Conservation (phyloP, 2,113 vertebrate genomes). For the Sinosuthora webbiana region DNA sequence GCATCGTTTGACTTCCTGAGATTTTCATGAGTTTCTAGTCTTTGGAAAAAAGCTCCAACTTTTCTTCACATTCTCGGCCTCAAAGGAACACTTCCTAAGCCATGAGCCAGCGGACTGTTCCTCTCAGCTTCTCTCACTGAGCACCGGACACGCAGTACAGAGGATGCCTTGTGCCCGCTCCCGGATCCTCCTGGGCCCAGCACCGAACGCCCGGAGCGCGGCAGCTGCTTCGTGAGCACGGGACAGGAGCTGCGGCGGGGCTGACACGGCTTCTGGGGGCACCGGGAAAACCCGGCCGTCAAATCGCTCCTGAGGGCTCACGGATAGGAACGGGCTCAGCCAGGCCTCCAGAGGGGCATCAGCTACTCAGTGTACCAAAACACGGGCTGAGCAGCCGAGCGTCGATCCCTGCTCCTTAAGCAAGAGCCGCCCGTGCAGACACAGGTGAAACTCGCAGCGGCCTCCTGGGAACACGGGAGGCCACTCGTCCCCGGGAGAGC, state of each 20-base stretch:
- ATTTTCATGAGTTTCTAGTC: not conserved
- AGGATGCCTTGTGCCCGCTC: fast-evolving
- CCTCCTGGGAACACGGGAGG: fast-evolving
- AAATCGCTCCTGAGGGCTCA: not conserved
- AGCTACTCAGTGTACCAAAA: fast-evolving
- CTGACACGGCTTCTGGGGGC: fast-evolving
- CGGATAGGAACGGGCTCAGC: fast-evolving
- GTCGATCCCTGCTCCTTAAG: fast-evolving
- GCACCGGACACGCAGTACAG: fast-evolving
- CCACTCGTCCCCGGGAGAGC: not conserved
- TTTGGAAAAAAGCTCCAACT: fast-evolving
- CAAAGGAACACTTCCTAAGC: fast-evolving
- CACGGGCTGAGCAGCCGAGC: not conserved
- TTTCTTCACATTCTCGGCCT: not conserved
- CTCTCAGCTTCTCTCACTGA: fast-evolving
- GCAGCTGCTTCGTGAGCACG: not conserved
- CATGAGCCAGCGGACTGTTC: fast-evolving
- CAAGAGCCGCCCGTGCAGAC: fast-evolving
- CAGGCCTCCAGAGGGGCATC: fast-evolving
- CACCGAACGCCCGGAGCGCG: too few species aligned
- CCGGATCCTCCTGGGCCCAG: not conserved
- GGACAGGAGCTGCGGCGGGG: fast-evolving
- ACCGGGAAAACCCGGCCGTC: fast-evolving
- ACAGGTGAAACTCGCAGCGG: fast-evolving
- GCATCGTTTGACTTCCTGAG: not conserved